phyloP scores from a whole-genome alignment of 2,113 vertebrate genomes.

The Rutilus rutilus region DNA sequence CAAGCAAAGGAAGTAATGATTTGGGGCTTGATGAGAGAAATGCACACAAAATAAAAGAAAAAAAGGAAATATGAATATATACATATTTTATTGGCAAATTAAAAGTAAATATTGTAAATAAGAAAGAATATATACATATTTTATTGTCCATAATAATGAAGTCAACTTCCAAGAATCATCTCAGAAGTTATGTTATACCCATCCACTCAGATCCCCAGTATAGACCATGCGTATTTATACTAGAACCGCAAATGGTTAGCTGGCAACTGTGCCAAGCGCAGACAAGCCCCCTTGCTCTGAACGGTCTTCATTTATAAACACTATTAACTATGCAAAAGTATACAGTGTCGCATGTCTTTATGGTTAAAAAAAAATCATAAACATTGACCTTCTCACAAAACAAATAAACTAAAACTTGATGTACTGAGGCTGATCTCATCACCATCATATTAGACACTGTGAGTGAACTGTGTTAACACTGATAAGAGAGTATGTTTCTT shows the following conservation, averaged over 20 bases:
- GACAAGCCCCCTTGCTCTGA: slow-evolving; percentile 31
- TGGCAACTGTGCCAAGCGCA: slow-evolving; percentile 45
- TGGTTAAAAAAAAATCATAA: slow-evolving; percentile 10
- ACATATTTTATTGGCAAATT: slow-evolving; percentile 4
- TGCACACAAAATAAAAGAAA: background rate
- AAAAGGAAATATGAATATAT: background rate
- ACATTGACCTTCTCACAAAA: background rate
- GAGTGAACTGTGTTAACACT: background rate
- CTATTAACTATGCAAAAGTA: slow-evolving; percentile 6
- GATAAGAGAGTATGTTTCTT: slow-evolving; percentile 27
- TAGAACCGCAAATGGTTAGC: slow-evolving; percentile 41
- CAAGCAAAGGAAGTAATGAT: slow-evolving; percentile 23
- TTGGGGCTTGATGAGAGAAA: slow-evolving; percentile 7
- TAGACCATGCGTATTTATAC: slow-evolving; percentile 54
- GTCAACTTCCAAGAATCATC: background rate
- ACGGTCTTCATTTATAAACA: slow-evolving; percentile 41
- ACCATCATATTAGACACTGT: background rate
- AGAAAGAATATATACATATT: background rate
- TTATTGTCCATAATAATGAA: background rate
- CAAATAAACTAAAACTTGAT: slow-evolving; percentile 2
- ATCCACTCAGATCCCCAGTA: slow-evolving; percentile 35
- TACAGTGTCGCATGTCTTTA: slow-evolving; percentile 17
- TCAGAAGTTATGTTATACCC: slow-evolving; percentile 13
- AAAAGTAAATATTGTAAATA: slow-evolving; percentile 9
- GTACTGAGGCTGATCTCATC: slow-evolving; percentile 16